These are phyloP conservation scores for Proteles cristata DNA, from an alignment of 2,113 vertebrate species.

Conservation along the genomic window DNA sequence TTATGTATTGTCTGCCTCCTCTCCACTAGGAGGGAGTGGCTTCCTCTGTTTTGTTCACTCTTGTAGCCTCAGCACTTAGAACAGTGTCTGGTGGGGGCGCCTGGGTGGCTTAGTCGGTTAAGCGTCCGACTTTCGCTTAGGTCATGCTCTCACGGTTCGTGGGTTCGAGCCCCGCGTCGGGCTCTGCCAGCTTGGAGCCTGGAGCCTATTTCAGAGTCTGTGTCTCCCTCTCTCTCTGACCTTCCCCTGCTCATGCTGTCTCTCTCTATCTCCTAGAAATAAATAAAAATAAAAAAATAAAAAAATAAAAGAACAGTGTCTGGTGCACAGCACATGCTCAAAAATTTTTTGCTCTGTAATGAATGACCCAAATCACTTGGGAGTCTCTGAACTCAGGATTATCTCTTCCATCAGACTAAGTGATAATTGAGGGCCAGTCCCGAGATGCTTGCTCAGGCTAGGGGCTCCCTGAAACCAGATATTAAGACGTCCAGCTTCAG, in stretches of 20 bases:
- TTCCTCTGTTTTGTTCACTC: neutral
- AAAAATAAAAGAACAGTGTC: neutral
- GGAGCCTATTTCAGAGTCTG: too few species aligned
- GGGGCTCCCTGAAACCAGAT: neutral
- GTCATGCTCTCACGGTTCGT: too few species aligned
- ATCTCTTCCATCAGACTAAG: neutral
- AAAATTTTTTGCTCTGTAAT: conserved; percentile 5
- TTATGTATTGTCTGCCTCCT: neutral
- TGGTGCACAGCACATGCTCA: neutral
- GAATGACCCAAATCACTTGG: neutral
- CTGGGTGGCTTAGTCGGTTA: too few species aligned
- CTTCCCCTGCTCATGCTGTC: too few species aligned
- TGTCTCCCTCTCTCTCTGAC: too few species aligned
- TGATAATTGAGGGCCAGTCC: neutral
- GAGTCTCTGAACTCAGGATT: neutral
- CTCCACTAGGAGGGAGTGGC: neutral
- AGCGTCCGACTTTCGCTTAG: too few species aligned
- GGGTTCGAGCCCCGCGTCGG: too few species aligned
- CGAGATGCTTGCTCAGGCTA: neutral
- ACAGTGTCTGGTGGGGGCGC: neutral
- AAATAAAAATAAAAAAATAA: too few species aligned
- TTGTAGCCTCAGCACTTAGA: neutral
- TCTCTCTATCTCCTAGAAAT: too few species aligned
- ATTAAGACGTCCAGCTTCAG: neutral
- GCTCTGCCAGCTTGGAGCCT: too few species aligned